Conservation (phyloP, 2,888 invertebrate genomes). For the Orgyia antiqua region DNA sequence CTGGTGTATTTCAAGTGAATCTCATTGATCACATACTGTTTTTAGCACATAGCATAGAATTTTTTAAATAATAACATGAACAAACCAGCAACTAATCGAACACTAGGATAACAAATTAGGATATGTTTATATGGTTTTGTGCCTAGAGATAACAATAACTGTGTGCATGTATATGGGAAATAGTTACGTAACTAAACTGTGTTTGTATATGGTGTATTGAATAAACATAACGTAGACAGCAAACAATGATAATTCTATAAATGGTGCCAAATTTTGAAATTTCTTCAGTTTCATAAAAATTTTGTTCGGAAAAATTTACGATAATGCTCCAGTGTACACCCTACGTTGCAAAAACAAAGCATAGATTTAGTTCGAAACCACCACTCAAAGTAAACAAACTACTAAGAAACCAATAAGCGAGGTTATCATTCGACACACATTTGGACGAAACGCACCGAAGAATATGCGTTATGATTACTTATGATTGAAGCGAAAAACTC, state of each 20-base stretch:
- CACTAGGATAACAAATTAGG: slow-evolving; percentile 26
- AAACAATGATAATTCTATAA: slow-evolving; percentile 26
- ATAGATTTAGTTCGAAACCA: slow-evolving; percentile 64
- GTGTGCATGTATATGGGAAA: no score
- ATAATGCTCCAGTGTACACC: slow-evolving; percentile 51
- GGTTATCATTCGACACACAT: slow-evolving; percentile 58
- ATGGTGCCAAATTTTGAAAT: slow-evolving; percentile 33
- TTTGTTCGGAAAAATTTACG: no score
- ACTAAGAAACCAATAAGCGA: slow-evolving; percentile 67
- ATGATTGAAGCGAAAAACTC: slow-evolving; percentile 49
- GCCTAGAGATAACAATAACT: slow-evolving; percentile 10
- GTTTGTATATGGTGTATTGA: slow-evolving; percentile 16
- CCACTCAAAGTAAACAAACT: slow-evolving; percentile 70
- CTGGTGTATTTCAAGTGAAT: slow-evolving; percentile 50
- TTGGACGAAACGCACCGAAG: slow-evolving; percentile 32
- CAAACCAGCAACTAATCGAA: slow-evolving; percentile 56
- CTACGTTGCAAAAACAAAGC: slow-evolving; percentile 56
- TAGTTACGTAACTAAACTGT: slow-evolving; percentile 19
- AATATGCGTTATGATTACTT: slow-evolving; percentile 48
- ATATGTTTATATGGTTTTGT: slow-evolving; percentile 16
- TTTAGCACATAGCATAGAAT: no score
- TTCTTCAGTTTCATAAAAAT: slow-evolving; percentile 27
- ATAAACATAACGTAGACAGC: slow-evolving; percentile 22
- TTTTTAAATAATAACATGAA: slow-evolving; percentile 25
- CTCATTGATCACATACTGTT: slow-evolving; percentile 6